These are phyloP conservation scores for Cosmia trapezina DNA, from an alignment of 2,888 invertebrate genomes.

Conservation along the genomic window DNA sequence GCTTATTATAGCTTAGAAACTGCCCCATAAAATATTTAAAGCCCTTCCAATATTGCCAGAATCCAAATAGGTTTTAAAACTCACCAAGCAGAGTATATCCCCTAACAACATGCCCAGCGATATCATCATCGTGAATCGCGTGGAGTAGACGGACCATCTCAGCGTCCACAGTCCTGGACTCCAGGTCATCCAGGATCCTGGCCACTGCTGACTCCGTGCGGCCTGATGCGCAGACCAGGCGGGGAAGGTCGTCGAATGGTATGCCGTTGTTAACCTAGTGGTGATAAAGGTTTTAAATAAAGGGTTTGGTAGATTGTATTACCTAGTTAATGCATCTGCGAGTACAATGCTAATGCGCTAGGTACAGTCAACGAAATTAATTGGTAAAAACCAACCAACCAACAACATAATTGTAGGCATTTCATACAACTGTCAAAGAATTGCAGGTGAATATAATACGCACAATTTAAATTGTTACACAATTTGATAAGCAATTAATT, in stretches of 20 bases:
- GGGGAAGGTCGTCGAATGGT: conserved; percentile 92
- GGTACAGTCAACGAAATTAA: background rate
- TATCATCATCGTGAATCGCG: conserved; percentile 90
- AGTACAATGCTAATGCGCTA: background rate
- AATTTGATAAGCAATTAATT: background rate
- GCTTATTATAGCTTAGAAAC: background rate
- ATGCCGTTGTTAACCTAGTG: conserved; percentile 89
- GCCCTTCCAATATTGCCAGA: background rate
- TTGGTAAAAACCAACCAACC: too few species aligned
- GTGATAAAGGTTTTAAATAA: background rate
- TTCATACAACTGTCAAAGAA: background rate
- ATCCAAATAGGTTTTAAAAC: conserved; percentile 29
- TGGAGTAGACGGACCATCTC: conserved; percentile 92
- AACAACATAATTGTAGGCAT: too few species aligned
- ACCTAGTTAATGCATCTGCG: background rate
- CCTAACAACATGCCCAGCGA: conserved; percentile 93
- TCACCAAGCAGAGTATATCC: conserved; percentile 92
- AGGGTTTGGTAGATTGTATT: background rate
- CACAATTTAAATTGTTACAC: background rate
- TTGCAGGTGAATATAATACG: background rate
- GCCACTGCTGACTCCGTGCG: conserved; percentile 94
- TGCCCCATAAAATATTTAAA: background rate
- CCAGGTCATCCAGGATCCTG: conserved; percentile 91
- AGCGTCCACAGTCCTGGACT: conserved; percentile 91
- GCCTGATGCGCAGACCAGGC: conserved; percentile 94